Conservation (phyloP, 1,140 invertebrate species). For the Micrasema longulum region DNA sequence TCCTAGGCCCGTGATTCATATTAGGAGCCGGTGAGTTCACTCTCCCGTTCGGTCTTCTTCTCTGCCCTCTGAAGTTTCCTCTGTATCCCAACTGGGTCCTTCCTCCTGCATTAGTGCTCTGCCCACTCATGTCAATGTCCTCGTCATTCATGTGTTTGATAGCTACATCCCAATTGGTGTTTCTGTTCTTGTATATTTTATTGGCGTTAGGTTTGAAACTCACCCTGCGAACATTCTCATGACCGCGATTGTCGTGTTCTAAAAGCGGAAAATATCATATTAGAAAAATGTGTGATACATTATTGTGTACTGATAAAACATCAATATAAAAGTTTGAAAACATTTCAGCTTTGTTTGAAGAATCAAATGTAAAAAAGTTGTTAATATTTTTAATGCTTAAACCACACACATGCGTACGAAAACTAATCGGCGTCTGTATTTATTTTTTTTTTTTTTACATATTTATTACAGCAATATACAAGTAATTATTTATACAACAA, state of each 20-base stretch:
- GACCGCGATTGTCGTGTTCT: slow-evolving; percentile 40
- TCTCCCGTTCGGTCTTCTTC: slow-evolving; percentile 56
- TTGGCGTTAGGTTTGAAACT: slow-evolving; percentile 68
- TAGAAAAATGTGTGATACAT: no score
- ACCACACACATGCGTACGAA: no score
- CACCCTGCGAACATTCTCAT: slow-evolving; percentile 60
- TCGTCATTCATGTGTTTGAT: slow-evolving; percentile 67
- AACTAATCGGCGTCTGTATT: no score
- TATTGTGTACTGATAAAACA: no score
- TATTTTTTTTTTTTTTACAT: no score
- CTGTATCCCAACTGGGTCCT: slow-evolving; percentile 52
- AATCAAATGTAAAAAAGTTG: no score
- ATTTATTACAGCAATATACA: no score
- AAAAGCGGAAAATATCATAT: no score
- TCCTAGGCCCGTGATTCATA: slow-evolving; percentile 56
- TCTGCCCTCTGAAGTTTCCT: slow-evolving; percentile 57
- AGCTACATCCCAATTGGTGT: slow-evolving; percentile 60
- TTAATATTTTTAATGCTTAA: no score
- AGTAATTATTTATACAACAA: no score
- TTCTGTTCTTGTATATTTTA: slow-evolving; percentile 64
- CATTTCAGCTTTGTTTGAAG: no score
- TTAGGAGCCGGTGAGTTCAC: slow-evolving; percentile 64
- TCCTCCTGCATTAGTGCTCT: slow-evolving; percentile 56
- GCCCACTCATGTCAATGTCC: slow-evolving; percentile 70
- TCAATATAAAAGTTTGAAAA: no score